Evolutionary conservation across 2,113 vertebrate species (phyloP), one percentile per base, ranked within the genome.

Genomic region (Chaenocephalus aceratus): DNA sequence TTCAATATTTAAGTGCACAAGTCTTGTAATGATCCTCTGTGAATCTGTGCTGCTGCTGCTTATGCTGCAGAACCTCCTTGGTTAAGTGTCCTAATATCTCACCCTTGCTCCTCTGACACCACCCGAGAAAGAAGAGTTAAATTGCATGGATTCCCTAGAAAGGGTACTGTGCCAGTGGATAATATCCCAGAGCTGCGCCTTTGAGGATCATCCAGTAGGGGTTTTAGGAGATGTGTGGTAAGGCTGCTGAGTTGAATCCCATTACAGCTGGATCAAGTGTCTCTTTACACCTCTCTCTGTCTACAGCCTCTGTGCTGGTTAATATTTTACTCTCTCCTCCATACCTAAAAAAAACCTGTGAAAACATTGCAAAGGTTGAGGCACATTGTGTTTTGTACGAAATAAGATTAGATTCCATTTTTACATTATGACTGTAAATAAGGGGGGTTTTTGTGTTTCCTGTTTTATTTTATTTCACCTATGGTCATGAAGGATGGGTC

Each of bases 1-100:
- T 82, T 90, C 81, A 80, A 75, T 82, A 83, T 87, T 88, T 80
- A 84, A 87, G 85, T 67, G 67, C 76, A 88, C 76, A 68, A 61
- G 83, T 67, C 75, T 69, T 61, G 56, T 30, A 70, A 62, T 73
- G 73, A 89, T 79, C 67, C 72, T 58, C 3, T 52, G 78, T 70
- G 71, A 75, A 59, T 82, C 66, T 54, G 60, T 78, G 73, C 73
- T 72, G 49, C 79, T 83, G 76, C 79, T 83, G 76, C 66, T 64
- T 67, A 59, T 63, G 59, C 46, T 49, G 68, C 67, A 80, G 72
- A 21, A 58, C 6, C 79, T 75, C 67, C 69, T 85, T 77, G 41
- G 72, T 78, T 41, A 75, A 75, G 73, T 71, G 81, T 75, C 75
- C 72, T 79, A 62, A 59, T 86, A 83, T 84, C 79, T 77, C 62